A percentile compares a stretch with the other conserved stretches of the same genome.
These are phyloP conservation scores for Onchidella celtica DNA, from an alignment of 2,888 invertebrate genomes.

Conservation along the genomic window DNA sequence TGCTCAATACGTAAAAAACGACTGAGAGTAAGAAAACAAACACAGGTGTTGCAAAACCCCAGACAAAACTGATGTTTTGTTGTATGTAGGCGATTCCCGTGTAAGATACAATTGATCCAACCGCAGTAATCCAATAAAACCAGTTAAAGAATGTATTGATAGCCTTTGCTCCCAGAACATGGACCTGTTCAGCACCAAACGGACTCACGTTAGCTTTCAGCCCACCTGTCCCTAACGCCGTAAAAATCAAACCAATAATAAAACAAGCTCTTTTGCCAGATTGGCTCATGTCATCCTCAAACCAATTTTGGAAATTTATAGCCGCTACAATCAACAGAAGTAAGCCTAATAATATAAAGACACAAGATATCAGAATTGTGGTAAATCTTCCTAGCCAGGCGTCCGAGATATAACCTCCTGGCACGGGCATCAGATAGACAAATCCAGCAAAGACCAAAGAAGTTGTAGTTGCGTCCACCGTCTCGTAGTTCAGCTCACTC, in stretches of 20 bases:
- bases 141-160: constrained; percentile 75
- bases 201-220: constrained; percentile 77
- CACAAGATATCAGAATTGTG: constrained; percentile 63
- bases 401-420: constrained; percentile 73
- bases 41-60: constrained; percentile 71
- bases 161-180: constrained; percentile 65
- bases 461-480: constrained; percentile 33
- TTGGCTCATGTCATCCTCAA: not conserved
- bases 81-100: constrained; percentile 74
- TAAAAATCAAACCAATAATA: constrained; percentile 55
- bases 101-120: constrained; percentile 72
- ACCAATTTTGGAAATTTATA: not conserved
- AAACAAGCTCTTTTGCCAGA: constrained; percentile 41
- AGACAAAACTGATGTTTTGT: constrained; percentile 73
- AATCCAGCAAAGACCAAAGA: constrained; percentile 58
- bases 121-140: constrained; percentile 78
- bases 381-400: constrained; percentile 69
- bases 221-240: constrained; percentile 68
- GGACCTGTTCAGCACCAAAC: constrained; percentile 76
- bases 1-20: constrained; percentile 60
- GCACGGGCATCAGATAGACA: constrained; percentile 69
- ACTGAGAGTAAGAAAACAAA: constrained; percentile 68
- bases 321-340: not conserved
- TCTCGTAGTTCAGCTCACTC: constrained; percentile 27
- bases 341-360: not conserved